These are phyloP conservation scores for Aethina tumida DNA, from an alignment of 1,140 invertebrate genomes.

Conservation along the genomic window DNA sequence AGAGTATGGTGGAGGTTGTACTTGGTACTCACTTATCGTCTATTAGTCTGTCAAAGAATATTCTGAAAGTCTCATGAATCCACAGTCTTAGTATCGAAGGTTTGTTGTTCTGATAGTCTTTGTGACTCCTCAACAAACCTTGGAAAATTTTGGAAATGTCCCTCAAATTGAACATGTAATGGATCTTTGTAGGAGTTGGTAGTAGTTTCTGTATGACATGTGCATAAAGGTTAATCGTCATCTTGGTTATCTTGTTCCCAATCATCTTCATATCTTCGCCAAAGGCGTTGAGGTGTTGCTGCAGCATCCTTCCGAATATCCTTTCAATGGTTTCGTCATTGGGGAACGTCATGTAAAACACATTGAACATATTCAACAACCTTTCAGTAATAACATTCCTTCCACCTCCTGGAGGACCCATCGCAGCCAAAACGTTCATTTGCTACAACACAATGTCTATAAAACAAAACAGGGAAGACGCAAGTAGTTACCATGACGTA, in stretches of 20 bases:
- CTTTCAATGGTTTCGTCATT: conserved; percentile 61
- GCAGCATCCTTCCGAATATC: conserved; percentile 76
- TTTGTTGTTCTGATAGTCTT: conserved; percentile 63
- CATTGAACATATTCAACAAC: conserved; percentile 65
- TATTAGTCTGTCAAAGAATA: conserved; percentile 71
- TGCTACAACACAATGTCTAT: conserved; percentile 40
- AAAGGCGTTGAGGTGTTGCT: conserved; percentile 62
- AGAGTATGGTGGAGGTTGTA: too few relatives aligned
- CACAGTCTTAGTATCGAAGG: conserved; percentile 61
- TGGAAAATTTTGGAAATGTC: conserved; percentile 73
- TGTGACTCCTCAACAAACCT: conserved; percentile 63
- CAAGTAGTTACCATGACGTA: conserved; percentile 48
- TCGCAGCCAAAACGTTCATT: conserved; percentile 65
- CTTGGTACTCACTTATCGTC: conserved; percentile 51
- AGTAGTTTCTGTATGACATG: conserved; percentile 59
- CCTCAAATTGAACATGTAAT: conserved; percentile 79
- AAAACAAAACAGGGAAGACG: background rate
- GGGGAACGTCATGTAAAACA: conserved; percentile 76
- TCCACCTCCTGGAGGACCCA: conserved; percentile 74
- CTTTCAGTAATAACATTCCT: conserved; percentile 64
- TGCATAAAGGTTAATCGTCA: conserved; percentile 68
- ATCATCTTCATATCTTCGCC: conserved; percentile 65
- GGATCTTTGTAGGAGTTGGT: conserved; percentile 78
- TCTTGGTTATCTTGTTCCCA: conserved; percentile 47
- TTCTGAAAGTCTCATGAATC: conserved; percentile 75